Conservation (phyloP, 1,140 invertebrate species). For the Drosophila pectinifera region DNA sequence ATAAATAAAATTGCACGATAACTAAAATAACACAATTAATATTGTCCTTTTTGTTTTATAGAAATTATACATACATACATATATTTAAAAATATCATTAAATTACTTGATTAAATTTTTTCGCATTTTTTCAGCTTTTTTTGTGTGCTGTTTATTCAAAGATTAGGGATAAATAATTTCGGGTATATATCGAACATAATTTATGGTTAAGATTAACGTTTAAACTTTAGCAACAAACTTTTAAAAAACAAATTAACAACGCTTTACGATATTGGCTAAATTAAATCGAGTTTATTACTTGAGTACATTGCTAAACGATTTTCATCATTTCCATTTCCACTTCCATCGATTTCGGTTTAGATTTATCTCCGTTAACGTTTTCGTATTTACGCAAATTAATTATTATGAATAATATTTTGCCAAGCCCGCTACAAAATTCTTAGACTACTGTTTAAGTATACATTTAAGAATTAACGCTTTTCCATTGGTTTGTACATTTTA, state of each 20-base stretch:
- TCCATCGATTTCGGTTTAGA: slow-evolving; percentile 33
- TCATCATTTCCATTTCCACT: slow-evolving; percentile 16
- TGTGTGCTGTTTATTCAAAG: slow-evolving; percentile 30
- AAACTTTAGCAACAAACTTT: slow-evolving; percentile 80
- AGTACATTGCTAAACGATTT: slow-evolving; percentile 48
- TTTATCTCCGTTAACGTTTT: slow-evolving; percentile 14
- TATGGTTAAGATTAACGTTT: slow-evolving; percentile 60
- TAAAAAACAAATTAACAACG: slow-evolving; percentile 82
- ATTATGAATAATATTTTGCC: slow-evolving; percentile 66
- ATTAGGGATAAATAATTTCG: slow-evolving; percentile 53
- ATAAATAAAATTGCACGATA: slow-evolving; percentile 82
- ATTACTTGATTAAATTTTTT: slow-evolving; percentile 28
- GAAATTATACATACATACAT: slow-evolving; percentile 33
- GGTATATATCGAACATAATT: slow-evolving; percentile 45
- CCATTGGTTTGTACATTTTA: slow-evolving; percentile 70
- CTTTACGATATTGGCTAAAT: slow-evolving; percentile 71
- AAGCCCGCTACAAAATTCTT: slow-evolving; percentile 63
- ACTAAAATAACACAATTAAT: slow-evolving; percentile 75
- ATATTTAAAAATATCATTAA: slow-evolving; percentile 25
- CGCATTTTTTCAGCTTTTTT: slow-evolving; percentile 6
- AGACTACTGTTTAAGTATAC: slow-evolving; percentile 8
- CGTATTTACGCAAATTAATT: slow-evolving; percentile 33
- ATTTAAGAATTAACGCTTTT: slow-evolving; percentile 36
- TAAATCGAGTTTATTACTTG: slow-evolving; percentile 50
- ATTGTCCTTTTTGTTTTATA: slow-evolving; percentile 37